Evolutionary conservation across 2,888 invertebrate genomes (phyloP), one percentile per base, ranked within the genome.

Genomic region (Spodoptera littoralis): DNA sequence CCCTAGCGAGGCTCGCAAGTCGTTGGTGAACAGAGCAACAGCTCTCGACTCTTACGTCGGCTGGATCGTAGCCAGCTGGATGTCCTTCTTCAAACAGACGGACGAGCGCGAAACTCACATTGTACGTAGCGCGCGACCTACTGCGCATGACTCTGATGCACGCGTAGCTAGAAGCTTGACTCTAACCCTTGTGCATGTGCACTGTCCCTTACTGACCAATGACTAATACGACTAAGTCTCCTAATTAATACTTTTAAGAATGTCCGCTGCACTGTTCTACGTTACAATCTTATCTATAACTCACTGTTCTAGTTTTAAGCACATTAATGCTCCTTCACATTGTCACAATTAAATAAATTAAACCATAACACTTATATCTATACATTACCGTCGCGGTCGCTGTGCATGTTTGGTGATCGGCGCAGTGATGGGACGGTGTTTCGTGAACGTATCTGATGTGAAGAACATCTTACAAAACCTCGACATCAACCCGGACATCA

Each of bases 1-100:
- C 68, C 88, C 92, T 36, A 79, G 86, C 70, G 84, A 87, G 71
- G 88, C 87, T n/a, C 92, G 90, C 79, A 82, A 84, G 74, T 88
- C 91, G 44, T 80, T 95, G 76, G 77, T 89, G 73, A 90, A 87
- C 81, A 85, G 91, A 49, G 93, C 93, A 27, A 93, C 94, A 9
- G 92, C 89, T 30, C 87, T 94, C 65, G 94, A 94, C 83, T 88
- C 92, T 4, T 94, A 94, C 82, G 87, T 94, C 73, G 95, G 95
- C 72, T 90, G 91, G 90, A 90, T 94, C 66, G 90, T 88, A 18
- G 94, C 93, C 66, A 92, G 92, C 80, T 92, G 92, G 90, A 91
- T 93, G 81, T 87, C 90, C 27, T 91, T 86, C 88, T 94, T 95
- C 86, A 91, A 87, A 60, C 87, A 87, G 62, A 85, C 79, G 77